A percentile compares a stretch with the other conserved stretches of the same genome.
phyloP scores from a whole-genome alignment of 2,113 vertebrate genomes.

The Limanda limanda region DNA sequence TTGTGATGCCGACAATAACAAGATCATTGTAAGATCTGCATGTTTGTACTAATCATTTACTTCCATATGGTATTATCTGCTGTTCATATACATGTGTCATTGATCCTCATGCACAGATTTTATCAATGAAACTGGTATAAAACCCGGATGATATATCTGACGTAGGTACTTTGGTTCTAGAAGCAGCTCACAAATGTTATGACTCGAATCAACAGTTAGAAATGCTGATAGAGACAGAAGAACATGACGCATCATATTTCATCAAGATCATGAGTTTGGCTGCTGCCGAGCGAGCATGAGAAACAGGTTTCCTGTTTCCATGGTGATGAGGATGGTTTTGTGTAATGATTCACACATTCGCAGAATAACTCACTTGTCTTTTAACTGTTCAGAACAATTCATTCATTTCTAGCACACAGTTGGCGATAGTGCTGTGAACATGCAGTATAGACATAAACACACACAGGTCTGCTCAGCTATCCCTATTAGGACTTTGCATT shows the following conservation, averaged over 20 bases:
- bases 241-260: not conserved
- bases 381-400: conserved; percentile 26
- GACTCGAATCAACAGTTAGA: not conserved
- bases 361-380: conserved; percentile 2
- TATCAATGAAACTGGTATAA: too few relatives aligned
- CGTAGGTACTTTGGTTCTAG: too few relatives aligned
- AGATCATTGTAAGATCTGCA: too few relatives aligned
- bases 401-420: not conserved
- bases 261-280: not conserved
- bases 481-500: too few relatives aligned
- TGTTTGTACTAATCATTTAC: too few relatives aligned
- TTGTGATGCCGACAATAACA: too few relatives aligned
- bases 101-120: too few relatives aligned
- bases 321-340: conserved; percentile 42
- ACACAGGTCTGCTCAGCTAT: not conserved
- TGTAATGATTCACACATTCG: not conserved
- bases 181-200: too few relatives aligned
- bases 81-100: too few relatives aligned
- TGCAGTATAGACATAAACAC: not conserved
- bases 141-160: too few relatives aligned
- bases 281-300: not conserved
- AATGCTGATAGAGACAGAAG: not conserved
- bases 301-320: conserved; percentile 55
- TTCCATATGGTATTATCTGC: too few relatives aligned
- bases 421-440: not conserved